These are phyloP conservation scores for Plutomurus gul DNA, from an alignment of 1,140 invertebrate species.

Conservation along the genomic window DNA sequence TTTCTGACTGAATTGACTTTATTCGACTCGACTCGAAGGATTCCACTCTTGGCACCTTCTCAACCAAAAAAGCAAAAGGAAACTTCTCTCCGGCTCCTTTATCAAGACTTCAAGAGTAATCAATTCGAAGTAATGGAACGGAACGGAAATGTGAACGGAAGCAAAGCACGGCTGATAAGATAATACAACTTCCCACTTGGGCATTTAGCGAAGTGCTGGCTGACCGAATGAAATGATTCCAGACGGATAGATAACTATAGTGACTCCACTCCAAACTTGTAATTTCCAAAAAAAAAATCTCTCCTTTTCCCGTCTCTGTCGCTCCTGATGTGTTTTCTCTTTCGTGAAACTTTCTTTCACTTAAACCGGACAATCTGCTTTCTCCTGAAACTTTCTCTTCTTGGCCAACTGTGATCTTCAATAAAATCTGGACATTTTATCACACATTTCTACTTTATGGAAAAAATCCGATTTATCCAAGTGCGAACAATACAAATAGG, in stretches of 20 bases:
- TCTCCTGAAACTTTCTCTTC: too few relatives aligned
- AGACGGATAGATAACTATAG: too few relatives aligned
- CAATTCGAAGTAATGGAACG: slow-evolving; percentile 15
- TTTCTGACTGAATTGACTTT: neutral
- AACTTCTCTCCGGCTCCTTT: neutral
- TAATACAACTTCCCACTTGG: slow-evolving; percentile 23
- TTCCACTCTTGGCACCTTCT: neutral
- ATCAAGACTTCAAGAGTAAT: neutral
- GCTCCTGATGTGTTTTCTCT: too few relatives aligned
- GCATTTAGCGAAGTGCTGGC: neutral
- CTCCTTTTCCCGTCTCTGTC: too few relatives aligned
- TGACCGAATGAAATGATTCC: slow-evolving; percentile 3
- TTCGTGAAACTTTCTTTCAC: too few relatives aligned
- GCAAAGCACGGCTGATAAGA: neutral
- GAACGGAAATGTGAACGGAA: slow-evolving; percentile 18
- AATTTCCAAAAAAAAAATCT: too few relatives aligned
- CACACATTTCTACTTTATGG: too few relatives aligned
- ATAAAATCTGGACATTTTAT: too few relatives aligned
- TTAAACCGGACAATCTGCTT: too few relatives aligned
- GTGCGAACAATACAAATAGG: too few relatives aligned
- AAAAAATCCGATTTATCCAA: too few relatives aligned
- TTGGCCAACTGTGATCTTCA: too few relatives aligned
- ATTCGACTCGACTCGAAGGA: neutral
- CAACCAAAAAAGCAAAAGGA: neutral
- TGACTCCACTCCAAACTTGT: neutral